Conservation (phyloP, 30 jellyfish, hydroid and myxozoan species). For the Aurelia sp. region DNA sequence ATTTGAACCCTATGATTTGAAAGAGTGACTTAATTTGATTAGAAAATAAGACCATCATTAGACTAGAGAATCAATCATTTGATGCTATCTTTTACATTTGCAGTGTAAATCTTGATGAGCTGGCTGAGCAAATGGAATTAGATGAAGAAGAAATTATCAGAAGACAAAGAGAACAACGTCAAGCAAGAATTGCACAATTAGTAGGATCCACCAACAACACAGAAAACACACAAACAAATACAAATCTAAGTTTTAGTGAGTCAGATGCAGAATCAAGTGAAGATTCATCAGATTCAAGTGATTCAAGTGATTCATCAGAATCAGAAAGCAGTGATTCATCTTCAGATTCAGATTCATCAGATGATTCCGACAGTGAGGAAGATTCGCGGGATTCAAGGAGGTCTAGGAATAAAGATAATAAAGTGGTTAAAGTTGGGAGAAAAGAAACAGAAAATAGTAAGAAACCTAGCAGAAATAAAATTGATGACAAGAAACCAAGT, state of each 20-base stretch:
- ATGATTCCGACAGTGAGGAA: conserved; percentile 9
- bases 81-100: background rate
- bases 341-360: conserved; percentile 34
- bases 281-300: conserved; percentile 14
- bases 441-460: background rate
- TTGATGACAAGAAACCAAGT: background rate
- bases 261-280: conserved; percentile 36
- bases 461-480: background rate
- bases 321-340: conserved; percentile 24
- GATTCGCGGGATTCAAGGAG: background rate
- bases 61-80: background rate
- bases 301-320: conserved; percentile 23
- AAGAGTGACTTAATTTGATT: no score
- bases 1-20: no score
- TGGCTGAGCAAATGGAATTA: conserved; percentile 92
- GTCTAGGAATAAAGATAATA: background rate
- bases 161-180: conserved; percentile 82
- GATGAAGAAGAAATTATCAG: conserved; percentile 90
- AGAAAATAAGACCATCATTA: no score
- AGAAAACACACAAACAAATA: conserved; percentile 30
- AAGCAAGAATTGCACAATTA: conserved; percentile 86
- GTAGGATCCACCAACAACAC: conserved; percentile 29
- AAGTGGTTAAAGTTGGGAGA: background rate
- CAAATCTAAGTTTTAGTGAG: conserved; percentile 61
- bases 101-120: conserved; percentile 90